phyloP scores from a whole-genome alignment of 2,113 vertebrate species.

The Cephalopterus ornatus region DNA sequence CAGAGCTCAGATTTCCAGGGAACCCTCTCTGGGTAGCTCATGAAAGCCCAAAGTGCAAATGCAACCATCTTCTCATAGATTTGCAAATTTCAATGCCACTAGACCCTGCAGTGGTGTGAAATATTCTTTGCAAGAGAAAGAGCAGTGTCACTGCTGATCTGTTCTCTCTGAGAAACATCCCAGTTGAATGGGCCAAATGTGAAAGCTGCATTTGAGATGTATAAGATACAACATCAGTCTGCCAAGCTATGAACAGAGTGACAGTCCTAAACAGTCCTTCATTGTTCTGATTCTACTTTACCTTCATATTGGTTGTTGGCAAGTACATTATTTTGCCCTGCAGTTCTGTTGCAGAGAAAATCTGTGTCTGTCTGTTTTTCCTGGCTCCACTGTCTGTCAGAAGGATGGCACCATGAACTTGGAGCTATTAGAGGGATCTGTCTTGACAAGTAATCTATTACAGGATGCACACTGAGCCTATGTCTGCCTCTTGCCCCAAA shows the following conservation, averaged over 20 bases:
- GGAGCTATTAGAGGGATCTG: neutral
- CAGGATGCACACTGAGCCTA: neutral
- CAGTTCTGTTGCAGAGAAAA: neutral
- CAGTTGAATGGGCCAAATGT: neutral
- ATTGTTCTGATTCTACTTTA: constrained; percentile 3
- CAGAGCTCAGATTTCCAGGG: neutral
- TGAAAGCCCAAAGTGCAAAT: neutral
- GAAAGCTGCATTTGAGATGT: neutral
- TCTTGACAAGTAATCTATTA: neutral
- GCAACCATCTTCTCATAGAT: neutral
- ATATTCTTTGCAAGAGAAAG: neutral
- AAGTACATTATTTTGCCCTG: neutral
- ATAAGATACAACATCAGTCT: neutral
- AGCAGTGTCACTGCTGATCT: neutral
- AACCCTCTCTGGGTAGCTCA: neutral
- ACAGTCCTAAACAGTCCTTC: neutral
- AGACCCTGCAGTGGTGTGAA: neutral
- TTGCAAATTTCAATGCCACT: neutral
- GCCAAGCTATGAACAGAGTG: neutral
- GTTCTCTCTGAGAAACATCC: neutral
- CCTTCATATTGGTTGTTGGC: neutral
- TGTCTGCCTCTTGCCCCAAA: neutral
- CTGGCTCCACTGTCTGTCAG: neutral
- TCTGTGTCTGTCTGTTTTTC: neutral
- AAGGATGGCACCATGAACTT: neutral